These are phyloP conservation scores for Neodiprion virginianus DNA, from an alignment of 1,140 invertebrate genomes.

Conservation along the genomic window DNA sequence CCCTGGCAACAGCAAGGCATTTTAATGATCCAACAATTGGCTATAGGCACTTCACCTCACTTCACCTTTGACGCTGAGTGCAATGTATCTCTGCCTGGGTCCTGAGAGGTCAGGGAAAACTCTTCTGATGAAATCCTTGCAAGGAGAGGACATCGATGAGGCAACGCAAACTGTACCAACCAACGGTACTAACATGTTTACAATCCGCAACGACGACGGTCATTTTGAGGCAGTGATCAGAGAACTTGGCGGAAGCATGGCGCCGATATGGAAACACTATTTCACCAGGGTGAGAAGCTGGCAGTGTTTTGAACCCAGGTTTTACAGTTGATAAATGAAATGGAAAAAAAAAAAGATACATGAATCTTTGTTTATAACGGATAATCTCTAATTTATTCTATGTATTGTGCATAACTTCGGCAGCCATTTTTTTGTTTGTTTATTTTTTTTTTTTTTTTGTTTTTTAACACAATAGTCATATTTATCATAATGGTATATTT, in stretches of 20 bases:
- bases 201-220: conserved; percentile 63
- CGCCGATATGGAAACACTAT: conserved; percentile 79
- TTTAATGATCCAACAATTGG: background rate
- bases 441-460: too few relatives aligned
- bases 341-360: background rate
- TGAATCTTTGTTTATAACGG: conserved; percentile 13
- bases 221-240: conserved; percentile 58
- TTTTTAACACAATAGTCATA: too few relatives aligned
- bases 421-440: too few relatives aligned
- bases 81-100: conserved; percentile 74
- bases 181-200: conserved; percentile 77
- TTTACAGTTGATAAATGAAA: background rate
- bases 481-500: too few relatives aligned
- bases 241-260: conserved; percentile 82
- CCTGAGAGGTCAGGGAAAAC: conserved; percentile 82
- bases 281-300: conserved; percentile 65
- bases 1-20: background rate
- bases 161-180: conserved; percentile 78
- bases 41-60: too few relatives aligned
- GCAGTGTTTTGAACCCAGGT: background rate
- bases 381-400: conserved; percentile 3
- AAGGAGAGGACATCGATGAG: conserved; percentile 73
- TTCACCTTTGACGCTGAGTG: background rate
- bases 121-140: conserved; percentile 75
- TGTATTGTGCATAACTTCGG: background rate